phyloP scores from a whole-genome alignment of 1,140 invertebrate species.

The Planococcus citri region DNA sequence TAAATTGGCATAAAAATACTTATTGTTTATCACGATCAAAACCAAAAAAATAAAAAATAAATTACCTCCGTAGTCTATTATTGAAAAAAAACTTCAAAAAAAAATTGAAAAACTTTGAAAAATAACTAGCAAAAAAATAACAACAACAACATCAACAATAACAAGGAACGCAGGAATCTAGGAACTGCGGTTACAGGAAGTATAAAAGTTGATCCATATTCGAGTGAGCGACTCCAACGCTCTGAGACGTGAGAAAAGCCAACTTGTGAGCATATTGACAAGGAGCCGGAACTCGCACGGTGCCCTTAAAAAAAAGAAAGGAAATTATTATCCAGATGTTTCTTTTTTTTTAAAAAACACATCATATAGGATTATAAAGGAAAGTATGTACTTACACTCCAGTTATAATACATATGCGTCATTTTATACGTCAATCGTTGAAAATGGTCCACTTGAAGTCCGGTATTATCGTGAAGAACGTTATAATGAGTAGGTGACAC shows the following conservation, averaged over 20 bases:
- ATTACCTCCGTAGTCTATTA: too few relatives aligned
- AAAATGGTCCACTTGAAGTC: slow-evolving; percentile 48
- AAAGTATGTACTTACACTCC: slow-evolving; percentile 35
- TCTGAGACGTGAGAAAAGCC: slow-evolving; percentile 62
- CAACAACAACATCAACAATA: too few relatives aligned
- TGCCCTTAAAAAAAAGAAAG: slow-evolving; percentile 38
- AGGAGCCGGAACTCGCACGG: slow-evolving; percentile 68
- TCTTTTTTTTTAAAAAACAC: too few relatives aligned
- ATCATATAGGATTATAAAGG: neutral
- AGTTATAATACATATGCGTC: slow-evolving; percentile 75
- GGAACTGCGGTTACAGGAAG: slow-evolving; percentile 36
- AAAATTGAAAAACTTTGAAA: too few relatives aligned
- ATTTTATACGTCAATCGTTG: slow-evolving; percentile 68
- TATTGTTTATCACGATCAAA: too few relatives aligned
- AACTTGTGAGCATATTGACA: slow-evolving; percentile 79
- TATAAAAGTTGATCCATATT: slow-evolving; percentile 39
- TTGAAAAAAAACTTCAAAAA: too few relatives aligned
- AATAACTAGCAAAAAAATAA: too few relatives aligned
- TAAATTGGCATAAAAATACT: too few relatives aligned
- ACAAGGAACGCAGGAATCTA: too few relatives aligned
- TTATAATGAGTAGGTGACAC: slow-evolving; percentile 71
- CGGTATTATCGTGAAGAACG: slow-evolving; percentile 51
- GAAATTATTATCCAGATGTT: too few relatives aligned
- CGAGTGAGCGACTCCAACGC: slow-evolving; percentile 43
- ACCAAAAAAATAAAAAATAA: too few relatives aligned